Percentiles rank a stretch among this genome's conserved stretches.
These are phyloP conservation scores for Phataginus tetradactyla DNA, from an alignment of 2,797 vertebrate genomes.

Conservation along the genomic window DNA sequence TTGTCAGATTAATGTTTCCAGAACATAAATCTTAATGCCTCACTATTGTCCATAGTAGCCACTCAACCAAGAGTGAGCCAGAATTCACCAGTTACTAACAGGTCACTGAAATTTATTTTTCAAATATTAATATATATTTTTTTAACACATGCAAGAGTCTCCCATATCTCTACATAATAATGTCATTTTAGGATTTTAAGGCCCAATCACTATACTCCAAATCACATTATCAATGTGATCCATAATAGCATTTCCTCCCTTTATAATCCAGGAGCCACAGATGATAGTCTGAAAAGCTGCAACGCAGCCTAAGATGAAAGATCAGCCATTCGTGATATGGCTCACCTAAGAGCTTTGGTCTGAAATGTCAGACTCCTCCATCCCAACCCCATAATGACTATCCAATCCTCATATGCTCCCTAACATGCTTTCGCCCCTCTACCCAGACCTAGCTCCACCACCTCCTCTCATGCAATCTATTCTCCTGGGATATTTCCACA, in stretches of 20 bases:
- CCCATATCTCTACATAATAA: background rate
- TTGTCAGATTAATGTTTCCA: background rate
- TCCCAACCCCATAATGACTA: background rate
- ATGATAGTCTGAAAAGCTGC: constrained; percentile 6
- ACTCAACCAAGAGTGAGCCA: background rate
- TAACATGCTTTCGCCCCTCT: background rate
- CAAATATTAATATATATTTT: constrained; percentile 13
- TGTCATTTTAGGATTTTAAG: background rate
- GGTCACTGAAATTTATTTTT: background rate
- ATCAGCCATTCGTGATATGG: background rate
- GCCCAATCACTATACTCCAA: background rate
- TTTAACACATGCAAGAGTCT: background rate
- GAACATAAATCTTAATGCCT: background rate
- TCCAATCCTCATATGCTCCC: accelerated
- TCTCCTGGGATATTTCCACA: background rate
- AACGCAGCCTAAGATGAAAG: background rate
- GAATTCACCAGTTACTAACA: background rate
- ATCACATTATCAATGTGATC: background rate
- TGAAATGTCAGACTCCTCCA: background rate
- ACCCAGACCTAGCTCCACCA: background rate
- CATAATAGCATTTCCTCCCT: background rate
- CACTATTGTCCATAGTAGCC: background rate
- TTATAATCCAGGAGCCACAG: background rate
- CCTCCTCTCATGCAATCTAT: background rate
- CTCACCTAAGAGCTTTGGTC: background rate